These are phyloP conservation scores for Nasonia giraulti DNA, from an alignment of 1,140 invertebrate species.

Conservation along the genomic window DNA sequence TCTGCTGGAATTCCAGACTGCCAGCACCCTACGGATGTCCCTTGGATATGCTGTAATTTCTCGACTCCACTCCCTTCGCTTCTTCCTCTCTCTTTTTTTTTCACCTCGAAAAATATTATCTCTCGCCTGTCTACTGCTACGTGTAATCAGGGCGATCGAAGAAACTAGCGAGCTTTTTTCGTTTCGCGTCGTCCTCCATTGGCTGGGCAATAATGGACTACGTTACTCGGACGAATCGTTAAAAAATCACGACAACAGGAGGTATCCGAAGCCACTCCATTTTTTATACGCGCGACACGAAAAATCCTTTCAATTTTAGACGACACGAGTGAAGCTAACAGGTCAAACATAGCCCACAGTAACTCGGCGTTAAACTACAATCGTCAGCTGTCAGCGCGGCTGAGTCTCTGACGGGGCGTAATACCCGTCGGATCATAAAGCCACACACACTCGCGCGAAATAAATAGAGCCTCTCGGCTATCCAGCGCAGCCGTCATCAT, in stretches of 20 bases:
- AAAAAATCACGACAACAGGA: no score
- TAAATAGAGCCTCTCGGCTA: constrained; percentile 29
- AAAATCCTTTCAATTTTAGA: not conserved
- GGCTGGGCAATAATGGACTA: no score
- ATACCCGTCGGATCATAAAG: constrained; percentile 18
- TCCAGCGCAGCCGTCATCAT: constrained; percentile 25
- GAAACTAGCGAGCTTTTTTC: no score
- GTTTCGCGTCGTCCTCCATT: no score
- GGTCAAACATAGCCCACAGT: not conserved
- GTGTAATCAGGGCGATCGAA: no score
- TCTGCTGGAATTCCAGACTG: constrained; percentile 1
- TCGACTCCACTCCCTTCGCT: not conserved
- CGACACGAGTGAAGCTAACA: not conserved
- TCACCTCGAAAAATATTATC: not conserved
- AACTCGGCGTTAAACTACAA: not conserved
- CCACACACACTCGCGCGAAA: constrained; percentile 11
- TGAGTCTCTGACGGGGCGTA: not conserved
- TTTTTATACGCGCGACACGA: not conserved
- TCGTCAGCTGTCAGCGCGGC: not conserved
- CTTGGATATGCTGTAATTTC: not conserved
- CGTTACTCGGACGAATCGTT: no score
- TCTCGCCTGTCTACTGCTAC: no score
- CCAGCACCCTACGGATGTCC: not conserved
- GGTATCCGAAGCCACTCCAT: not conserved
- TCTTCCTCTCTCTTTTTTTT: not conserved